Evolutionary conservation across 2,113 vertebrate species (phyloP).

Genomic region (Percopsis transmontana): DNA sequence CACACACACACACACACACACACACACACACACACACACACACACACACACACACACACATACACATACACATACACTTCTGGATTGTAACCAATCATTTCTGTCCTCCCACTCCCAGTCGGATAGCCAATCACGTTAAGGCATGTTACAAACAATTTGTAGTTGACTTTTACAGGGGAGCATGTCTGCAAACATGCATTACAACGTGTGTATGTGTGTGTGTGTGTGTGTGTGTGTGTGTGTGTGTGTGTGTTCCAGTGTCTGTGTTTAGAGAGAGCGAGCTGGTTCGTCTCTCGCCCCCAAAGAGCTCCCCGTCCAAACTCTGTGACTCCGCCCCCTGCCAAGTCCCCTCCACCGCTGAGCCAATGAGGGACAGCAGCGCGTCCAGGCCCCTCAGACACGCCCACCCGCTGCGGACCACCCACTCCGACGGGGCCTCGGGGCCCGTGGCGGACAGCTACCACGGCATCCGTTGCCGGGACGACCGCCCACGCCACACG

Average conservation of each 20-base stretch:
- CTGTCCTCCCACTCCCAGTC: no score
- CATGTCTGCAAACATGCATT: background rate
- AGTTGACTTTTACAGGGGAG: no score
- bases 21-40: background rate
- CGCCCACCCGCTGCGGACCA: constrained; percentile 59
- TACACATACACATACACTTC: no score
- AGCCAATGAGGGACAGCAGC: constrained; percentile 58
- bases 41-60: background rate
- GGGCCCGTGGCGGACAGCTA: constrained; percentile 45
- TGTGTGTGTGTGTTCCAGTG: constrained; percentile 64
- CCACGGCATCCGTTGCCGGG: constrained; percentile 45
- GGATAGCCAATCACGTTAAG: no score
- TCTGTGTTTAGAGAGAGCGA: constrained; percentile 77
- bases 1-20: background rate
- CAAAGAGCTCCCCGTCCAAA: constrained; percentile 69
- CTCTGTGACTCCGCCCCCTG: constrained; percentile 66
- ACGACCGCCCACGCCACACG: constrained; percentile 40
- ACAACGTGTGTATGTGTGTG: background rate
- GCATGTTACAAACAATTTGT: no score
- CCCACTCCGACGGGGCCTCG: constrained; percentile 39
- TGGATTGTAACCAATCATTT: no score
- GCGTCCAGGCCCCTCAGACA: constrained; percentile 34
- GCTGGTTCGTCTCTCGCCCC: constrained; percentile 65
- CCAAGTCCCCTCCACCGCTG: constrained; percentile 61
- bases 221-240: constrained; percentile 6